Evolutionary conservation across 1,140 invertebrate species (phyloP).

Genomic region (Nasonia longicornis): DNA sequence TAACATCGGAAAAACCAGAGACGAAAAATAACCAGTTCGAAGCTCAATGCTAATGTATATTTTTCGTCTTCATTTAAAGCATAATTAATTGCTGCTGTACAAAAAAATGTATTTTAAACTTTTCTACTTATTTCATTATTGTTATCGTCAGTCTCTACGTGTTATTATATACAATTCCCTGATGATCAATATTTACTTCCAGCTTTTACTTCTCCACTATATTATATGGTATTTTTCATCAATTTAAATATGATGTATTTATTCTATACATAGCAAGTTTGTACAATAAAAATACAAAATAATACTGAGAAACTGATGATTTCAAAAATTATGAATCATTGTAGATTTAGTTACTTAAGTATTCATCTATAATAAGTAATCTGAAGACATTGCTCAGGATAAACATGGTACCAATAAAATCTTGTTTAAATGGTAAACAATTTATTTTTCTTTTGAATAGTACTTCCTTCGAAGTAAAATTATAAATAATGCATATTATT

Average conservation of each 20-base stretch:
- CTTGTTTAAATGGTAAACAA: slow-evolving; percentile 54
- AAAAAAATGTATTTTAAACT: slow-evolving; percentile 40
- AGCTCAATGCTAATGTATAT: slow-evolving; percentile 29
- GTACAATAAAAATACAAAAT: slow-evolving; percentile 32
- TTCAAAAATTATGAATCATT: slow-evolving; percentile 22
- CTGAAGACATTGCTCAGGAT: slow-evolving; percentile 15
- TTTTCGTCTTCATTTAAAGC: slow-evolving; percentile 39
- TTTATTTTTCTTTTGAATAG: slow-evolving; percentile 55
- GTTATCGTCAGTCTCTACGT: slow-evolving; percentile 46
- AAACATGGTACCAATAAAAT: slow-evolving; percentile 43
- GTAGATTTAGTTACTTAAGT: slow-evolving; percentile 9
- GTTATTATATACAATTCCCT: slow-evolving; percentile 45
- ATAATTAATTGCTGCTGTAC: slow-evolving; percentile 40
- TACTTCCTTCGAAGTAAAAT: slow-evolving; percentile 35
- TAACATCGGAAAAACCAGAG: slow-evolving; percentile 31
- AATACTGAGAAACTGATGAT: slow-evolving; percentile 35
- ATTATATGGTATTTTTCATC: slow-evolving; percentile 29
- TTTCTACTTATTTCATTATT: slow-evolving; percentile 46
- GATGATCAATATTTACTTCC: slow-evolving; percentile 44
- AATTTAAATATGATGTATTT: slow-evolving; percentile 34
- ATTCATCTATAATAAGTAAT: slow-evolving; percentile 33
- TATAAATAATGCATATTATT: slow-evolving; percentile 29
- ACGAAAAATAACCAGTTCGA: slow-evolving; percentile 36
- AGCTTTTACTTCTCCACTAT: slow-evolving; percentile 25
- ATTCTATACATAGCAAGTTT: slow-evolving; percentile 31